Evolutionary conservation across 2,888 invertebrate genomes (phyloP).

Genomic region (Leptopilina drosophilae): DNA sequence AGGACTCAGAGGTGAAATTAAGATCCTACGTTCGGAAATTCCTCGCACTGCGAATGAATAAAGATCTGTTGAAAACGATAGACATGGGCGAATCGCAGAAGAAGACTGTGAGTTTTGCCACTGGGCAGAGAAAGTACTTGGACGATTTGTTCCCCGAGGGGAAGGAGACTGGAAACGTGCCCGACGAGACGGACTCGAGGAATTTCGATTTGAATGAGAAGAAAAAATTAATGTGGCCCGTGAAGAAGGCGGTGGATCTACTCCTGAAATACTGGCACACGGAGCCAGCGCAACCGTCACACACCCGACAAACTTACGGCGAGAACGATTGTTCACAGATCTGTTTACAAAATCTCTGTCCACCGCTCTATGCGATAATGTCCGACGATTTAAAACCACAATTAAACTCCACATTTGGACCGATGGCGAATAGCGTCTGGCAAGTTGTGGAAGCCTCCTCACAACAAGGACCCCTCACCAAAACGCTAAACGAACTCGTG

Average conservation of each 20-base stretch:
- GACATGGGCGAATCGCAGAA: conserved; percentile 80
- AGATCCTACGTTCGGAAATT: conserved; percentile 85
- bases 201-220: conserved; percentile 81
- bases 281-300: conserved; percentile 82
- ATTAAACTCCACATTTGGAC: conserved; percentile 90
- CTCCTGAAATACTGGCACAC: conserved; percentile 83
- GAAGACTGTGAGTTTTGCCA: conserved; percentile 89
- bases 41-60: conserved; percentile 84
- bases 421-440: conserved; percentile 92
- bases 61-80: conserved; percentile 81
- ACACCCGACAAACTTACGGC: conserved; percentile 73
- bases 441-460: conserved; percentile 93
- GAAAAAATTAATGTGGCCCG: conserved; percentile 82
- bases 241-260: conserved; percentile 86
- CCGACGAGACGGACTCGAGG: conserved; percentile 75
- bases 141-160: conserved; percentile 61
- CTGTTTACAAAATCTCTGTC: conserved; percentile 87
- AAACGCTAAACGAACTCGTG: conserved; percentile 90
- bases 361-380: conserved; percentile 89
- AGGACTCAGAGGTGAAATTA: conserved; percentile 85
- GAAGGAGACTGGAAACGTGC: conserved; percentile 47
- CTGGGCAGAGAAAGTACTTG: conserved; percentile 76
- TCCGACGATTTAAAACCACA: conserved; percentile 90
- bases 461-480: conserved; percentile 90
- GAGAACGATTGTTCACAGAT: conserved; percentile 86